Base-by-base conservation (phyloP, 2,797 vertebrate species). In the Otolemur crassicaudatus region DNA sequence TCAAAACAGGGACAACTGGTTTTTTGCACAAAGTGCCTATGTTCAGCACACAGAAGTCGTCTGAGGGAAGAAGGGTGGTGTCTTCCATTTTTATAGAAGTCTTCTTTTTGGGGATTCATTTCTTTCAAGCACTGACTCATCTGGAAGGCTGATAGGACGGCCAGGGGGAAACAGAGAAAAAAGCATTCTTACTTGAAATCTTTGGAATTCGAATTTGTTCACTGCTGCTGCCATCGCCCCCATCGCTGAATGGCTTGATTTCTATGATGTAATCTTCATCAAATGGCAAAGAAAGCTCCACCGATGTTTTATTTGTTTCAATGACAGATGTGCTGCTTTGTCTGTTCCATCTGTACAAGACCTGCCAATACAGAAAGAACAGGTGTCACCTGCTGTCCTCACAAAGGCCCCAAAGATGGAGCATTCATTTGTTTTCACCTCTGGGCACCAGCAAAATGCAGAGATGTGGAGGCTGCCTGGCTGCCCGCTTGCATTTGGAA, bases 191-290 rank as follows among this genome's bases (percentile, higher is more conserved):
- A 99, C 99, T 99, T 80, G 99, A 97, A 31, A 99, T 99, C 98
- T 99, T 99, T 97, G 99, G 99, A 97, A 99, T 99, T 96, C 99
- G 99, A 98, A 99, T 99, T 95, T 99, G 99, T 91, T 99, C 98
- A 80, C 99, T 99, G 97, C 99, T 99, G 98, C 99, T 99, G 96
- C 99, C 99, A 0, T 99, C 99, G 0, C 99, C 99, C 67, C 99
- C 99, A 40, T 99, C 99, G 13, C 99, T 99, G 96, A 99, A 99
- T 1, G 99, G 99, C 96, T 99, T 99, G 94, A 99, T 99, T 98
- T 99, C 99, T 77, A 99, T 98, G 96, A 99, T 99, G 87, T 99
- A 99, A 97, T 99, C 99, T 98, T 99, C 99, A 4, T 99, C 99
- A 0, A 99, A 98, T 14, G 99, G 99, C 95, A 99, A 96, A 0